Evolutionary conservation across 2,888 invertebrate genomes (phyloP), one percentile per base, ranked within the genome.

Genomic region (Mythimna albipuncta): DNA sequence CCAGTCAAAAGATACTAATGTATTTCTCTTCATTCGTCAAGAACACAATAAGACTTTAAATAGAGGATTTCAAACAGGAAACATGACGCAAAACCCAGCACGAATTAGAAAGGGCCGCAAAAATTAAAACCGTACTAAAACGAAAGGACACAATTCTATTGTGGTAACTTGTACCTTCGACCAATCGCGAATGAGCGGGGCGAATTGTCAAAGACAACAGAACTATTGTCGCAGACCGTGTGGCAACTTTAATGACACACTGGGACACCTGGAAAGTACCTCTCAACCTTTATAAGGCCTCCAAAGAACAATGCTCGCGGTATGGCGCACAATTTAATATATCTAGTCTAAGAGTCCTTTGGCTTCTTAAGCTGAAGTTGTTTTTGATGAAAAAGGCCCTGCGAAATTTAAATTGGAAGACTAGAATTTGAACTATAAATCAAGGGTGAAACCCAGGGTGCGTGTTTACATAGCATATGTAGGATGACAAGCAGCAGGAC

Each of bases 71-170:
- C 58, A 47, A 13, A 77, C 54, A 64, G 62, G 64, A 76, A 76
- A 76, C 62, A 52, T 55, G 64, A 75, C 76, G 76, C 77, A 63
- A 71, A 61, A 70, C 55, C 62, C 67, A 64, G n/a, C 50, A 41
- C 50, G 62, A 78, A 62, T 74, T 79, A 79, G 76, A 82, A 73
- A 79, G 70, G 71, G 62, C 70, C 66, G 59, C 70, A 61, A 69
- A 79, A 79, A 82, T 72, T 69, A 75, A 54, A 19, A 54, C 38
- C 52, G 61, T 52, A 64, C 64, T 41, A 55, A 75, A 73, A 78
- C 78, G 71, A 82, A 85, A 91, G 92, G 91, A 91, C 91, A 91
- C 91, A 92, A 93, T 94, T 94, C 94, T 93, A 94, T 94, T 94
- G 94, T 94, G 90, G 87, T 77, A 79, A 74, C 81, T 80, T 78